These are phyloP conservation scores for Astropecten irregularis DNA, from an alignment of 53 echinoderm and acorn worm genomes.

Conservation along the genomic window DNA sequence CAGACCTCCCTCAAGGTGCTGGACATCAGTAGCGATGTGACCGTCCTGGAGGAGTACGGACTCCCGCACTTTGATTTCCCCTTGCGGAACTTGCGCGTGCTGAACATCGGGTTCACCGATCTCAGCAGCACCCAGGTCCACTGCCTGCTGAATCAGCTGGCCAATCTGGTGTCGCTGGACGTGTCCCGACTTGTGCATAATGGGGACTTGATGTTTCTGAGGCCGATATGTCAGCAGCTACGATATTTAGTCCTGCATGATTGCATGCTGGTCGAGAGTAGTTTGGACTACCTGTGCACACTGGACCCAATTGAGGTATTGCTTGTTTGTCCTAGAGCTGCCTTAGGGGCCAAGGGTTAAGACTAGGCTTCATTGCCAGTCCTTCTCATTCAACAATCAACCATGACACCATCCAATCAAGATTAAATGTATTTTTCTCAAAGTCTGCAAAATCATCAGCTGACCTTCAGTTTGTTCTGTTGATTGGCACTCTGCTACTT, in stretches of 20 bases:
- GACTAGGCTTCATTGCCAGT: not conserved
- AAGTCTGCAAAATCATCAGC: too few species aligned
- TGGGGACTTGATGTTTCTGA: slow-evolving; percentile 82
- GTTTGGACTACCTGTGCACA: slow-evolving; percentile 68
- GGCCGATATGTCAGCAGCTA: slow-evolving; percentile 54
- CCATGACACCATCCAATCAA: too few species aligned
- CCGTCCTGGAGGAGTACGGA: slow-evolving; percentile 56
- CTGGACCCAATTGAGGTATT: slow-evolving; percentile 21
- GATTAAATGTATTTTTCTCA: too few species aligned
- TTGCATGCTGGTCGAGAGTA: slow-evolving; percentile 74
- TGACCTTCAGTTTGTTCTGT: too few species aligned
- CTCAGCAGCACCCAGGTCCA: slow-evolving; percentile 71
- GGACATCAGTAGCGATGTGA: slow-evolving; percentile 65
- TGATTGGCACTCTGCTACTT: too few species aligned
- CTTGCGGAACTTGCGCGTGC: slow-evolving; percentile 57
- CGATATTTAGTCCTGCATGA: slow-evolving; percentile 83
- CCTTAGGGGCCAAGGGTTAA: not conserved
- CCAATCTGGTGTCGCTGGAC: slow-evolving; percentile 72
- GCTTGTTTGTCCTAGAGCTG: too few species aligned
- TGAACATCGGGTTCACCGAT: slow-evolving; percentile 81
- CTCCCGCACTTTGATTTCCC: slow-evolving; percentile 62
- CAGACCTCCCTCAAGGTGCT: slow-evolving; percentile 64
- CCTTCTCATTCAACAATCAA: not conserved
- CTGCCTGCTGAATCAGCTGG: slow-evolving; percentile 62
- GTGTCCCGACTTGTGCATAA: slow-evolving; percentile 82